phyloP scores from a whole-genome alignment of 1,140 invertebrate species.

The Lerema accius region DNA sequence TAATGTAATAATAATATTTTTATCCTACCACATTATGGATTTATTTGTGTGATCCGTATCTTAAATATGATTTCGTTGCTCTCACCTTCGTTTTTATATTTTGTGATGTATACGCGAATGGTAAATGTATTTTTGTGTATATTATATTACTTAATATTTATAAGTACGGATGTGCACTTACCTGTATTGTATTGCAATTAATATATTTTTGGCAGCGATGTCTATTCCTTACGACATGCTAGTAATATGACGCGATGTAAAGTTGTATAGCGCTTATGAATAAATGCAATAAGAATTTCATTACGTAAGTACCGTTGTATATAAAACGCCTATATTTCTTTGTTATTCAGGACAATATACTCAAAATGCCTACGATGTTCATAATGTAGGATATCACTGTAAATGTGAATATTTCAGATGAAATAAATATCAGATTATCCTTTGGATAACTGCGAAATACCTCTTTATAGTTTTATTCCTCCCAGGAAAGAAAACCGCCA shows the following conservation, averaged over 20 bases:
- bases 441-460: slow-evolving; percentile 75
- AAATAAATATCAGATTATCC: slow-evolving; percentile 76
- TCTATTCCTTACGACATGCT: slow-evolving; percentile 54
- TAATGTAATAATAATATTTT: neutral
- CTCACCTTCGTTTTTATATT: slow-evolving; percentile 7
- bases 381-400: slow-evolving; percentile 73
- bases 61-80: neutral
- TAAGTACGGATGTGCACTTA: slow-evolving; percentile 36
- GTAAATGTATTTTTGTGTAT: slow-evolving; percentile 37
- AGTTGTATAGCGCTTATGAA: slow-evolving; percentile 80
- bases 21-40: neutral
- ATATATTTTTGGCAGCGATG: slow-evolving; percentile 48
- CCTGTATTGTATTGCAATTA: slow-evolving; percentile 34
- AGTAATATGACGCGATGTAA: slow-evolving; percentile 71
- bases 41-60: neutral
- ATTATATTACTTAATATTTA: slow-evolving; percentile 40
- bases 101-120: slow-evolving; percentile 17
- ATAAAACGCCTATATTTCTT: slow-evolving; percentile 71
- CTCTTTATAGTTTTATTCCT: slow-evolving; percentile 70
- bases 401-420: slow-evolving; percentile 66
- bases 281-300: slow-evolving; percentile 64
- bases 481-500: too few species aligned
- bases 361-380: slow-evolving; percentile 71
- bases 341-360: slow-evolving; percentile 74
- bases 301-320: slow-evolving; percentile 65